A percentile compares a stretch with the other conserved stretches of the same genome.
phyloP scores from a whole-genome alignment of 2,797 vertebrate species.

The Craterocephalus amniculus region DNA sequence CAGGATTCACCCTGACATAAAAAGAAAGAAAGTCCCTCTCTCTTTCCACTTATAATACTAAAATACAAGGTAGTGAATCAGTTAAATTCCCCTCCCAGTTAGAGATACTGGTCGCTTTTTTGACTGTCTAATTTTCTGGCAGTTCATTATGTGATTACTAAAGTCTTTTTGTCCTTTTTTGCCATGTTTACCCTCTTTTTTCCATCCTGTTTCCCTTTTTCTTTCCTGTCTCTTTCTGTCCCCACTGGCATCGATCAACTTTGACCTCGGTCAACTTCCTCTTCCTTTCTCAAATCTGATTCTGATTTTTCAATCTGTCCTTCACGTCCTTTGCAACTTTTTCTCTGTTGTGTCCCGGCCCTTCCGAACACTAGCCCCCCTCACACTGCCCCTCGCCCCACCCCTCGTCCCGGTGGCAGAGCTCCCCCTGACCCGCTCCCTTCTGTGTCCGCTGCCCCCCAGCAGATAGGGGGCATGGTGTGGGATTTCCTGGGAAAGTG shows the following conservation, averaged over 20 bases:
- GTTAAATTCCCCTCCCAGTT: slow-evolving; percentile 1
- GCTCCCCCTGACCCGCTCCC: slow-evolving; percentile 83
- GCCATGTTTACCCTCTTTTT: slow-evolving; percentile 69
- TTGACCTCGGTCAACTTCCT: slow-evolving; percentile 19
- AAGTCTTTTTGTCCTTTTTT: slow-evolving; percentile 74
- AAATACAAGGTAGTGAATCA: slow-evolving; percentile 4
- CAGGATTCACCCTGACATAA: slow-evolving; percentile 8
- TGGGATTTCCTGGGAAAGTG: slow-evolving; percentile 86
- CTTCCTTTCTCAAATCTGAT: slow-evolving; percentile 23
- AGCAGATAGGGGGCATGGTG: slow-evolving; percentile 86
- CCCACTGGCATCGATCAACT: slow-evolving; percentile 33
- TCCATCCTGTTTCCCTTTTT: slow-evolving; percentile 56
- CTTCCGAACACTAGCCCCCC: slow-evolving; percentile 61
- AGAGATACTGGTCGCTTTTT: slow-evolving; percentile 16
- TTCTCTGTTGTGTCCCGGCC: slow-evolving; percentile 44
- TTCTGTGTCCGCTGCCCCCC: slow-evolving; percentile 79
- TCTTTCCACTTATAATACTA: background rate
- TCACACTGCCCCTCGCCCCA: slow-evolving; percentile 61
- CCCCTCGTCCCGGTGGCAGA: slow-evolving; percentile 84
- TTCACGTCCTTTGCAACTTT: slow-evolving; percentile 38
- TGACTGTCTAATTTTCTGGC: slow-evolving; percentile 55
- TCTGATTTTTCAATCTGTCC: slow-evolving; percentile 26
- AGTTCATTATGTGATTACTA: slow-evolving; percentile 73
- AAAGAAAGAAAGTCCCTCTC: background rate
- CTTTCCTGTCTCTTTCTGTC: slow-evolving; percentile 38